Conservation (phyloP, 2,113 vertebrate genomes). For the Zosterops borbonicus region DNA sequence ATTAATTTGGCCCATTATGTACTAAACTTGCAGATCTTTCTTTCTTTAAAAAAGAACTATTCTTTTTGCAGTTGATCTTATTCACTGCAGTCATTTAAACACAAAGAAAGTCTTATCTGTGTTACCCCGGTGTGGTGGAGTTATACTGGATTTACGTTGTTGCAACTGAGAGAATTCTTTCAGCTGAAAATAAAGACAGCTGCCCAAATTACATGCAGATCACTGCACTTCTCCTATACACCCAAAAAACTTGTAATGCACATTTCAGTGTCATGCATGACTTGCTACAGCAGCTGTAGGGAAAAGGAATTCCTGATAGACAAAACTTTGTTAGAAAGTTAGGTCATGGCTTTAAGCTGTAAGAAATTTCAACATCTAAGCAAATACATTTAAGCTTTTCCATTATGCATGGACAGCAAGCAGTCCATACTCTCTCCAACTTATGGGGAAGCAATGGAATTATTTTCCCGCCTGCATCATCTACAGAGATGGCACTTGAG, state of each 20-base stretch:
- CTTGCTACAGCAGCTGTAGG: conserved; percentile 16
- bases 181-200: conserved; percentile 50
- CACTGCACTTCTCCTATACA: conserved; percentile 48
- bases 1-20: conserved; percentile 55
- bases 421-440: neutral
- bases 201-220: conserved; percentile 51
- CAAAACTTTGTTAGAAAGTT: conserved; percentile 20
- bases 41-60: conserved; percentile 56
- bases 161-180: conserved; percentile 62
- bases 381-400: neutral
- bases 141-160: conserved; percentile 58
- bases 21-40: conserved; percentile 48
- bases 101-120: conserved; percentile 52
- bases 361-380: conserved; percentile 16
- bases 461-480: neutral
- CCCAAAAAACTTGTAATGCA: conserved; percentile 21
- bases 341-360: neutral
- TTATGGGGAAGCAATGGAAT: neutral
- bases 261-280: conserved; percentile 51
- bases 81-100: conserved; percentile 34
- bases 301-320: conserved; percentile 18
- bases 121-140: conserved; percentile 22
- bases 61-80: conserved; percentile 45
- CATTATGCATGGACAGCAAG: neutral
- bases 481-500: neutral